phyloP scores from a whole-genome alignment of 2,797 vertebrate species.

The Aplochiton taeniatus region DNA sequence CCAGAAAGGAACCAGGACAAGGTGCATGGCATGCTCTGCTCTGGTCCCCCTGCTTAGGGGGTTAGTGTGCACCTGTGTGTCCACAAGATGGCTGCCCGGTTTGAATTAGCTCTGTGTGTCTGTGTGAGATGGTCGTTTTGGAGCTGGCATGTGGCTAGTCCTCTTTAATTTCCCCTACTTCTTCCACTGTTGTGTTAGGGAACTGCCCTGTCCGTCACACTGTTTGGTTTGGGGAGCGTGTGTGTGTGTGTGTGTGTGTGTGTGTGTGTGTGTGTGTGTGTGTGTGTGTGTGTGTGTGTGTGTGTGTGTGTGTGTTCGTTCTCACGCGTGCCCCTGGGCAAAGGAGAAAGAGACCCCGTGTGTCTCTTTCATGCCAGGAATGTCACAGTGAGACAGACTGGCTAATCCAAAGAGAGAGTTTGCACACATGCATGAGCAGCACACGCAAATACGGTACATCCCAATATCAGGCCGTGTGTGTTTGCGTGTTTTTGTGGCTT shows the following conservation, averaged over 20 bases:
- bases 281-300: not conserved
- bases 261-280: not conserved
- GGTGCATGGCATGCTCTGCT: no score
- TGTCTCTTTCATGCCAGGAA: not conserved
- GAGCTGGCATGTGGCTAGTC: not conserved
- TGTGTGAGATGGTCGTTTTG: conserved; percentile 5
- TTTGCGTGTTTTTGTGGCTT: no score
- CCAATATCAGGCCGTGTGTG: no score
- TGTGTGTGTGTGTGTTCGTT: not conserved
- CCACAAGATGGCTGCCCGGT: no score
- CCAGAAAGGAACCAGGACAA: no score
- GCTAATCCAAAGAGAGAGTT: not conserved
- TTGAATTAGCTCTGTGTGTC: not conserved
- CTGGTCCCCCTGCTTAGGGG: no score
- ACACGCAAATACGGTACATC: no score
- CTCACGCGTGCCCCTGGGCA: not conserved
- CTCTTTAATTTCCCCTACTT: not conserved
- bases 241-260: not conserved
- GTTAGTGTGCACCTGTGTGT: no score
- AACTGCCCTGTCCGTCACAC: conserved; percentile 1
- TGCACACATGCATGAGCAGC: no score
- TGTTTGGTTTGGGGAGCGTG: not conserved
- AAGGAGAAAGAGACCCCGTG: not conserved
- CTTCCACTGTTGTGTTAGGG: conserved; percentile 14
- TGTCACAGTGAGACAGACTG: conserved; percentile 5